Evolutionary conservation across 2,113 vertebrate species (phyloP), one percentile per base, ranked within the genome.

Genomic region (Pterophyllum scalare): DNA sequence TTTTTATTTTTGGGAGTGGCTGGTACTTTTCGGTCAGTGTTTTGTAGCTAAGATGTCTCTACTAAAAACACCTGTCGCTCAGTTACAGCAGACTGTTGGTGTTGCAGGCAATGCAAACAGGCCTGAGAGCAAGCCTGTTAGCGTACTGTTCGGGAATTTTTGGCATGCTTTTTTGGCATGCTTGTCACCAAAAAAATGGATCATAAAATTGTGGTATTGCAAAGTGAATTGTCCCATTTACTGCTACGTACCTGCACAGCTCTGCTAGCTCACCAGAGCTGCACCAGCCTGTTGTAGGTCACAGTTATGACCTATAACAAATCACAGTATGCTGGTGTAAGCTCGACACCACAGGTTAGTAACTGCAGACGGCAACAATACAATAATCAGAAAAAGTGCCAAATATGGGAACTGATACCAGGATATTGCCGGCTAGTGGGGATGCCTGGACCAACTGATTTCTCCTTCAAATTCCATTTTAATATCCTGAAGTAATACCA

Each of bases 1-100:
- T 0, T 15, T 1, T 8, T 6, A 17, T 49, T 49, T 49, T 67
- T 24, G 62, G 35, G n/a, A 43, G 0, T 19, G 24, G 15, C 6
- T 49, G 4, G 40, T 43, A 70, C 65, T 28, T 1, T 38, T 46
- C 26, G 43, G 43, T 46, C 14, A 19, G 8, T 67, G 43, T 46
- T 26, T 67, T 0, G 0, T 3, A 28, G 28, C 24, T 70, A 0
- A 52, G 17, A 24, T 70, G 28, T 70, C 43, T 1, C 24, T 52
- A 43, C 24, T 43, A 43, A 43, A 43, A 43, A 14, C 3, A 14
- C 40, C 40, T 3, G 24, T 49, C 1, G 35, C 35, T 13, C 60
- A 38, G 60, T 62, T 7, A 7, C 31, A n/a, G 19, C 40, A 43
- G 12, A 43, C 13, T 13, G 9, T 43, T 43, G 12, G 40, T 13